Percentiles rank a stretch among this genome's conserved stretches.
Evolutionary conservation across 2,113 vertebrate genomes (phyloP).

Genomic region (Mobula hypostoma): DNA sequence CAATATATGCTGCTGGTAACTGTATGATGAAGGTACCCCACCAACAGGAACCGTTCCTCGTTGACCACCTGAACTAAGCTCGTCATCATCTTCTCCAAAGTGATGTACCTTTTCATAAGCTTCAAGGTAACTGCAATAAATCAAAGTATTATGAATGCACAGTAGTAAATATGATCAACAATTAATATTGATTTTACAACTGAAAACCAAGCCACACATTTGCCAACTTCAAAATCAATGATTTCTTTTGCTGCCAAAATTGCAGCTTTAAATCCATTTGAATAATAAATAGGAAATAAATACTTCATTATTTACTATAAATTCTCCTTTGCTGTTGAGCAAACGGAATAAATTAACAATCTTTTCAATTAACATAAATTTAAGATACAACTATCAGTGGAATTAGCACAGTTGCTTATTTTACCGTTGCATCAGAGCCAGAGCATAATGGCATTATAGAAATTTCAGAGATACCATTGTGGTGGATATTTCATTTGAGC

Average conservation of each 20-base stretch:
- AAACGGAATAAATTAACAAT: neutral
- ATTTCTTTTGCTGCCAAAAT: neutral
- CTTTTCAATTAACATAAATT: neutral
- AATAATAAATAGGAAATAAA: neutral
- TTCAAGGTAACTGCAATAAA: slow-evolving; percentile 82
- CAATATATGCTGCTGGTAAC: slow-evolving; percentile 98
- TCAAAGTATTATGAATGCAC: neutral
- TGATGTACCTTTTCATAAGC: slow-evolving; percentile 99
- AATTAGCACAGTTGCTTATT: neutral
- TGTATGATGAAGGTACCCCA: slow-evolving; percentile 95
- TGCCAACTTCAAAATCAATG: neutral
- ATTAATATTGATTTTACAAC: neutral
- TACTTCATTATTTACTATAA: neutral
- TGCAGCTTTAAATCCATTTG: neutral
- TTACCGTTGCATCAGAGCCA: neutral
- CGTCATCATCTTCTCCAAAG: slow-evolving; percentile 98
- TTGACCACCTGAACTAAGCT: slow-evolving; percentile 90
- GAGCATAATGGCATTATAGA: neutral
- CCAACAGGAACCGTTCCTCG: slow-evolving; percentile 92
- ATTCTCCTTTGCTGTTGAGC: neutral
- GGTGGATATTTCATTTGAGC: neutral
- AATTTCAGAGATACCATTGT: neutral
- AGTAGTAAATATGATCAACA: neutral
- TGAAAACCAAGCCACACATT: slow-evolving; percentile 1
- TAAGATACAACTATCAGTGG: neutral